These are phyloP conservation scores for Hetaerina americana DNA, from an alignment of 1,140 invertebrate species.

Conservation along the genomic window DNA sequence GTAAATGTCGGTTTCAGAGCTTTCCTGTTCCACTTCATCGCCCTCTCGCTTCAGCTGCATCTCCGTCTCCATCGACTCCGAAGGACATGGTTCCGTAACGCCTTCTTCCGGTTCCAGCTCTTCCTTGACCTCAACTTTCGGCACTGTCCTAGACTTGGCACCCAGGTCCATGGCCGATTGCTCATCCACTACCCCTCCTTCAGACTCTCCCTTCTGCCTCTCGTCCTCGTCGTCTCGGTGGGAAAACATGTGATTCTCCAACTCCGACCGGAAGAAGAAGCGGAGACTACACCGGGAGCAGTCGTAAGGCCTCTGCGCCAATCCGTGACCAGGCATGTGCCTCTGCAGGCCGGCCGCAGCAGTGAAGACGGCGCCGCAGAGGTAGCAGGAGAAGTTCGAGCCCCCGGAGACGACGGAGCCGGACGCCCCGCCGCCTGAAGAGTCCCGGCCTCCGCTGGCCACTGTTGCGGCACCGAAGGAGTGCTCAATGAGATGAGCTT, in stretches of 20 bases:
- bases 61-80: not conserved
- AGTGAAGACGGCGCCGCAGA: constrained; percentile 79
- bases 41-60: not conserved
- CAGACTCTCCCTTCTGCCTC: not conserved
- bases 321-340: constrained; percentile 72
- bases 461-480: constrained; percentile 59
- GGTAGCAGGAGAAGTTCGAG: constrained; percentile 67
- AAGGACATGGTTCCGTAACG: not conserved
- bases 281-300: constrained; percentile 68
- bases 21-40: not conserved
- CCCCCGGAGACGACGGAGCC: constrained; percentile 76
- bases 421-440: constrained; percentile 34
- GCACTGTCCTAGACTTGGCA: not conserved
- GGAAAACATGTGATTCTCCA: constrained; percentile 67
- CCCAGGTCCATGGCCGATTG: not conserved
- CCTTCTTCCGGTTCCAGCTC: not conserved
- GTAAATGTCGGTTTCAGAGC: not conserved
- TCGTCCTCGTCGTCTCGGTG: constrained; percentile 24
- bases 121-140: not conserved
- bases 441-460: constrained; percentile 2
- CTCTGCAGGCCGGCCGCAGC: constrained; percentile 54
- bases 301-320: constrained; percentile 64
- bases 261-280: constrained; percentile 83
- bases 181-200: not conserved
- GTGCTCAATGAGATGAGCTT: constrained; percentile 85